Evolutionary conservation across 2,797 vertebrate species (phyloP).

Genomic region (Tauraco hartlaubi): DNA sequence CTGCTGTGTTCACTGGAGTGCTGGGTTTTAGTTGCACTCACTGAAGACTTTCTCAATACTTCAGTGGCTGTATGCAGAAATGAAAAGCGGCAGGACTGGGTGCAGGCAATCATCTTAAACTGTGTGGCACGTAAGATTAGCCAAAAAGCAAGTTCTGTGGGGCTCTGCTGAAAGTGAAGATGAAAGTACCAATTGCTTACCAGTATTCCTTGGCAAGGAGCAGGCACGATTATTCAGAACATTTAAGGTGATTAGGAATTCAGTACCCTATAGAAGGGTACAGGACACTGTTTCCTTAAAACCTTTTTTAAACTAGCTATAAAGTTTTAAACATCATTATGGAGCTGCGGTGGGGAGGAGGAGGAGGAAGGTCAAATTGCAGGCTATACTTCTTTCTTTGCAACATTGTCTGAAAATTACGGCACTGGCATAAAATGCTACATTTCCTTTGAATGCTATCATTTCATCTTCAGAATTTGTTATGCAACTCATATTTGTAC

Average conservation of each 20-base stretch:
- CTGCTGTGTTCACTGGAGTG: background rate
- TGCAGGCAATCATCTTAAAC: background rate
- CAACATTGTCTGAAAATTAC: conserved; percentile 39
- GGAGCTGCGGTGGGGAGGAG: background rate
- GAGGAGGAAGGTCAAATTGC: conserved; percentile 1
- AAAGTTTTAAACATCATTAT: background rate
- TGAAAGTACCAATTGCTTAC: background rate
- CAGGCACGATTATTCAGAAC: background rate
- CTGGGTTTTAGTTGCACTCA: background rate
- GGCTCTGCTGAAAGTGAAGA: background rate
- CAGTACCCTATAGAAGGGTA: background rate
- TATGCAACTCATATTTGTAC: conserved; percentile 53
- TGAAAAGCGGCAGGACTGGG: background rate
- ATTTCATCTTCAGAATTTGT: conserved; percentile 54
- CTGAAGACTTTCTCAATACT: background rate
- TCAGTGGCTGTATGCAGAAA: background rate
- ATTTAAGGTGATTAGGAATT: background rate
- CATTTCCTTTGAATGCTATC: conserved; percentile 40
- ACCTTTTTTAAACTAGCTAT: background rate
- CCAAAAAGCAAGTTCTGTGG: background rate
- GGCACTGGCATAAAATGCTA: conserved; percentile 23
- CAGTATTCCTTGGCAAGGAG: background rate
- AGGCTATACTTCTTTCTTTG: background rate
- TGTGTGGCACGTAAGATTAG: background rate
- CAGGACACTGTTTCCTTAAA: background rate